Evolutionary conservation across 2,113 vertebrate species (phyloP).

Genomic region (Xerus inauris): DNA sequence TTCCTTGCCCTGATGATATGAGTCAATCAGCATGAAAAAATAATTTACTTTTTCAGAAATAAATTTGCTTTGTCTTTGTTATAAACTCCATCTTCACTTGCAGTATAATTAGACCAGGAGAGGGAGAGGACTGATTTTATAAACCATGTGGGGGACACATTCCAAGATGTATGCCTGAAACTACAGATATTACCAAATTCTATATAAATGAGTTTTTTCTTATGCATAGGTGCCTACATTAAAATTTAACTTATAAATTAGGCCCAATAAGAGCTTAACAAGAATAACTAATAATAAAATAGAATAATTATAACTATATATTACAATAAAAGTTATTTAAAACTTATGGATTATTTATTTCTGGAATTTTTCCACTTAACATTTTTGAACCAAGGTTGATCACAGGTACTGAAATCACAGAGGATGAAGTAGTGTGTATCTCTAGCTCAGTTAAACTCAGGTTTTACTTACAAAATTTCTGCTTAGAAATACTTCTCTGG

Average conservation of each 20-base stretch:
- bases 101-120: background rate
- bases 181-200: background rate
- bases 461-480: constrained; percentile 43
- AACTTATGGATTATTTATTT: background rate
- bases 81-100: background rate
- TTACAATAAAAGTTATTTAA: background rate
- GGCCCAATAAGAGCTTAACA: background rate
- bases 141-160: background rate
- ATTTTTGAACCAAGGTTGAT: background rate
- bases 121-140: background rate
- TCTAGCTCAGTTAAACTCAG: constrained; percentile 13
- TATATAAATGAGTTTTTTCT: background rate
- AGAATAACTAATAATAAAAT: background rate
- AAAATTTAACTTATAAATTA: background rate
- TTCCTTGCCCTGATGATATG: background rate
- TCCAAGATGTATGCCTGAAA: background rate
- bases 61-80: constrained; percentile 25
- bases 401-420: background rate
- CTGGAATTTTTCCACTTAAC: background rate
- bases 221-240: background rate
- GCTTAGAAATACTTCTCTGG: background rate
- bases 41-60: background rate
- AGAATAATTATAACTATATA: background rate
- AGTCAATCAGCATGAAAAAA: background rate
- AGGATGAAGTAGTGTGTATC: background rate